phyloP scores from a whole-genome alignment of 2,888 invertebrate species.

The Drosophila subquinaria region DNA sequence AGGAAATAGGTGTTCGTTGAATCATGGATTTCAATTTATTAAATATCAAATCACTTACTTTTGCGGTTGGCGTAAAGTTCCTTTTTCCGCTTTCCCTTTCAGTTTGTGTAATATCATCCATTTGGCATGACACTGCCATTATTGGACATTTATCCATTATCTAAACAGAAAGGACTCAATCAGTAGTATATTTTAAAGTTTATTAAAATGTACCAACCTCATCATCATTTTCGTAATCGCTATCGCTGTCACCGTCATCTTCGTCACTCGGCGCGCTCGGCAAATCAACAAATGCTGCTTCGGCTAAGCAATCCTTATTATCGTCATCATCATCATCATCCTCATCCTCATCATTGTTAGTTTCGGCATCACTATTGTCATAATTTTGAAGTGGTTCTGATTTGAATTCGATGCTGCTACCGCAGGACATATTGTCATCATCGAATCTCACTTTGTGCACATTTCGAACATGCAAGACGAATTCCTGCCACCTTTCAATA shows the following conservation, averaged over 20 bases:
- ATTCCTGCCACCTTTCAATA: conserved; percentile 64
- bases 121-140: conserved; percentile 11
- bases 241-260: conserved; percentile 41
- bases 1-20: not conserved
- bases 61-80: conserved; percentile 48
- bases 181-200: no score
- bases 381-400: conserved; percentile 21
- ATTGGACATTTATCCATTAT: conserved; percentile 15
- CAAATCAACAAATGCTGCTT: conserved; percentile 61
- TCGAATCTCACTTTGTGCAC: conserved; percentile 35
- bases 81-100: conserved; percentile 4
- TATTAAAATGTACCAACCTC: conserved; percentile 33
- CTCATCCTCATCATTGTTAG: conserved; percentile 13
- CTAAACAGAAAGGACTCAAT: conserved; percentile 3
- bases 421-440: conserved; percentile 8
- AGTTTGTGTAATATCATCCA: not conserved
- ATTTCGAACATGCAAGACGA: conserved; percentile 59
- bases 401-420: conserved; percentile 28
- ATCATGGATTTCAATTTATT: not conserved
- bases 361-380: conserved; percentile 14
- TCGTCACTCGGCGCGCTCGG: conserved; percentile 41
- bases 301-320: conserved; percentile 66
- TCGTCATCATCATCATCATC: conserved; percentile 19
- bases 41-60: conserved; percentile 40
- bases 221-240: conserved; percentile 51